These are phyloP conservation scores for Fulmarus glacialis DNA, from an alignment of 2,113 vertebrate genomes.

Conservation along the genomic window DNA sequence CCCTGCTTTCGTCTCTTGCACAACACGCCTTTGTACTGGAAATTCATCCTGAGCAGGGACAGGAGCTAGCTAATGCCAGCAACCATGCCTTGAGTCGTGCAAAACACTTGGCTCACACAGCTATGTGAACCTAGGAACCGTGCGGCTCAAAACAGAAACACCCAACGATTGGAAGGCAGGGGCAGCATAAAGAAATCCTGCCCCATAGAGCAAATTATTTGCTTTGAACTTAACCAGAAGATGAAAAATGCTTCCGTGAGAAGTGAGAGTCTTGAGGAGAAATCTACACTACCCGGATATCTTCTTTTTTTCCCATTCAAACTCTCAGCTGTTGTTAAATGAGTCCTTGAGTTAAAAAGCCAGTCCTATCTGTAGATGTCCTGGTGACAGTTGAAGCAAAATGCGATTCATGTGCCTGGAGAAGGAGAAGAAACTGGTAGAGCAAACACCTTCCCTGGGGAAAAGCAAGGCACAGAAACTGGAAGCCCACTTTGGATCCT, in stretches of 20 bases:
- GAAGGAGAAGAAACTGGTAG: background rate
- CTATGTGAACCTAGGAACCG: accelerated
- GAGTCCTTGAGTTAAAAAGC: background rate
- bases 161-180: background rate
- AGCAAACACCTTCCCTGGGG: background rate
- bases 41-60: background rate
- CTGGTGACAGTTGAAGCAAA: background rate
- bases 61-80: background rate
- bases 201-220: background rate
- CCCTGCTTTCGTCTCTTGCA: background rate
- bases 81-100: background rate
- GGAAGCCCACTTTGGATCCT: background rate
- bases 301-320: background rate
- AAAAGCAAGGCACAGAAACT: background rate
- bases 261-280: background rate
- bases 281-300: background rate
- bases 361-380: background rate
- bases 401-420: accelerated
- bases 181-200: background rate
- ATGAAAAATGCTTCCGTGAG: background rate
- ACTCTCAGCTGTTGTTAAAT: background rate
- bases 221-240: background rate
- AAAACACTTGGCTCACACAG: background rate
- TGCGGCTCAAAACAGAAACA: background rate
- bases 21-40: background rate